These are phyloP conservation scores for Vanacampus margaritifer DNA, from an alignment of 2,113 vertebrate species.

Conservation along the genomic window DNA sequence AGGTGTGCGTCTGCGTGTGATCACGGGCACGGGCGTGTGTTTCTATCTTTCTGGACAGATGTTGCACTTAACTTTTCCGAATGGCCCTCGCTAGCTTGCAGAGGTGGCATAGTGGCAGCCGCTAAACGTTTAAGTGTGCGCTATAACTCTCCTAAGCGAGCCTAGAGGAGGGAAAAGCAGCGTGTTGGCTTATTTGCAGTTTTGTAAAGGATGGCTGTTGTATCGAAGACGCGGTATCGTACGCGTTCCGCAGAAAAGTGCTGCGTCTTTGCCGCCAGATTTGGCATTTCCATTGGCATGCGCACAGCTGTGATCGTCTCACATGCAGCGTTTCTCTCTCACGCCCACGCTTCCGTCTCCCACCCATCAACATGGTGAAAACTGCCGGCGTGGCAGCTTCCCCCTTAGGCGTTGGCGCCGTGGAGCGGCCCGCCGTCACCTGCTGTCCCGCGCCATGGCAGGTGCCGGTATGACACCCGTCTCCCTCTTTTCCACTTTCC, in stretches of 20 bases:
- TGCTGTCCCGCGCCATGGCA: constrained; percentile 73
- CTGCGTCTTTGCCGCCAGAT: constrained; percentile 51
- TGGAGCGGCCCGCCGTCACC: constrained; percentile 76
- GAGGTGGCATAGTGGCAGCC: constrained; percentile 38
- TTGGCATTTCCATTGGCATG: constrained; percentile 54
- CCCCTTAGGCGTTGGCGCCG: constrained; percentile 71
- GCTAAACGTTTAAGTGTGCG: constrained; percentile 40
- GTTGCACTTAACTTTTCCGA: constrained; percentile 59
- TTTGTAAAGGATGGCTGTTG: background rate
- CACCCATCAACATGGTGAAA: constrained; percentile 55
- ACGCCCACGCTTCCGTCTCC: constrained; percentile 66
- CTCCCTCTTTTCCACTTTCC: constrained; percentile 77
- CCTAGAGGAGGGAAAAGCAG: constrained; percentile 8
- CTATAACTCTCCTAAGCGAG: constrained; percentile 26
- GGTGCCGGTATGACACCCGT: constrained; percentile 33
- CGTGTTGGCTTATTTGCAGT: constrained; percentile 7
- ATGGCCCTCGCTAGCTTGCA: constrained; percentile 15
- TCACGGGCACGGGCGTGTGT: constrained; percentile 49
- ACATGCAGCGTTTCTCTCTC: constrained; percentile 51
- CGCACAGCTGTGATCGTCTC: constrained; percentile 54
- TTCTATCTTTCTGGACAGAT: constrained; percentile 60
- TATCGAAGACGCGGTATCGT: constrained; percentile 43
- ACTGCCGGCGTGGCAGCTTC: constrained; percentile 65
- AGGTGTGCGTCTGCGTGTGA: constrained; percentile 62
- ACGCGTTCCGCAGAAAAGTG: constrained; percentile 24